These are phyloP conservation scores for Nyctibius bracteatus DNA, from an alignment of 2,113 vertebrate species.

Conservation along the genomic window DNA sequence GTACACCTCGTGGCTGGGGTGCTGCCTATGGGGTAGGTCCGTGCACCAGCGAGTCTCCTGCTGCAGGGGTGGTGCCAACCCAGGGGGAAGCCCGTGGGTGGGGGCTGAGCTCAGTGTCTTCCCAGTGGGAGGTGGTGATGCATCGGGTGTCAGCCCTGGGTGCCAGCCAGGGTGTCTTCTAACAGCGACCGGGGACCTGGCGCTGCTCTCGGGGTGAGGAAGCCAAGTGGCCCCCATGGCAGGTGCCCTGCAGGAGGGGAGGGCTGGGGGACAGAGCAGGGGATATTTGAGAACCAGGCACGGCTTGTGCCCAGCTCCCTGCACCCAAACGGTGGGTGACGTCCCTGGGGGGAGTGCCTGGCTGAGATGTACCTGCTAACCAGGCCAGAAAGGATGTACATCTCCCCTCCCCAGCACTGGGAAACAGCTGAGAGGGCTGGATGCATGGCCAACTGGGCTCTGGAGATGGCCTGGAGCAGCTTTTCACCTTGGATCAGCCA, in stretches of 20 bases:
- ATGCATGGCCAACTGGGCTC: background rate
- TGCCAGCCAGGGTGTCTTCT: slow-evolving; percentile 62
- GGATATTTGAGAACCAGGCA: background rate
- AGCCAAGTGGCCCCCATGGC: background rate
- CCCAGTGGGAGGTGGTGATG: background rate
- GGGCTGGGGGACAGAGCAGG: background rate
- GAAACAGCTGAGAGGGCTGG: accelerated
- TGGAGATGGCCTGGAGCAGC: background rate
- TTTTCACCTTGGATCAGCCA: background rate
- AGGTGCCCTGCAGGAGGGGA: background rate
- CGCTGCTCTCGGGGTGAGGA: accelerated
- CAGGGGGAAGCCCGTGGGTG: slow-evolving; percentile 9
- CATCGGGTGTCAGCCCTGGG: slow-evolving; percentile 34
- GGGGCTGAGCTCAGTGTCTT: background rate
- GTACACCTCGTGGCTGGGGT: accelerated
- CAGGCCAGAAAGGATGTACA: background rate
- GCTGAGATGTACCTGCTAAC: background rate
- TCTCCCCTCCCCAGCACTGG: background rate
- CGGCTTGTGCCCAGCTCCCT: background rate
- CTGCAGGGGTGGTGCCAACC: background rate
- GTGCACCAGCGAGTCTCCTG: accelerated
- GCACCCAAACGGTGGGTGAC: background rate
- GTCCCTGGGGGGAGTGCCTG: background rate
- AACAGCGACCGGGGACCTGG: background rate
- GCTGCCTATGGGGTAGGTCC: background rate